Evolutionary conservation across 1,140 invertebrate genomes (phyloP).

Genomic region (Sitodiplosis mosellana): DNA sequence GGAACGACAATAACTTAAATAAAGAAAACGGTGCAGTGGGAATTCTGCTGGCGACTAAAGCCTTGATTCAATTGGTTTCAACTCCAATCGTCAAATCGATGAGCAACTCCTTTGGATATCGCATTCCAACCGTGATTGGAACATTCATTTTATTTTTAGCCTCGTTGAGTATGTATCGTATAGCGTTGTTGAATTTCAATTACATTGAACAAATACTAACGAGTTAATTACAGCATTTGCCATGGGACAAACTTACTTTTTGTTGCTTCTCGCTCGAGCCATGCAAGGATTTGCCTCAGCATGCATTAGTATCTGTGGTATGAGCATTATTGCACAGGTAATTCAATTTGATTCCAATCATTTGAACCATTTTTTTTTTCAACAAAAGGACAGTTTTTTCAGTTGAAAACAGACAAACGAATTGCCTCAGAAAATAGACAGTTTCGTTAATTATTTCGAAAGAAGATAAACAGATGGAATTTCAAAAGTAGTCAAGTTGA

Average conservation of each 20-base stretch:
- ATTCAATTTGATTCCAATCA: neutral
- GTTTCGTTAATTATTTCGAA: too few species aligned
- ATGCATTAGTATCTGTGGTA: constrained; percentile 56
- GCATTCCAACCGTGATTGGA: constrained; percentile 63
- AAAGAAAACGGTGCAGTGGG: constrained; percentile 60
- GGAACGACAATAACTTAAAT: constrained; percentile 11
- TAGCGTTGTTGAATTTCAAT: neutral
- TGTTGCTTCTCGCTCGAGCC: constrained; percentile 59
- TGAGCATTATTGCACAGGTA: constrained; percentile 35
- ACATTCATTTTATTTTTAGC: constrained; percentile 63
- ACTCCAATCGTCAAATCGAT: constrained; percentile 68
- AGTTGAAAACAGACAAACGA: too few species aligned
- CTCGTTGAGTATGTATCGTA: constrained; percentile 44
- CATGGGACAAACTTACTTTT: constrained; percentile 52
- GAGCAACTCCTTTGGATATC: constrained; percentile 45
- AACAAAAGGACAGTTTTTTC: neutral
- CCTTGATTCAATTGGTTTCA: constrained; percentile 64
- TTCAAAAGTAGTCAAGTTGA: too few species aligned
- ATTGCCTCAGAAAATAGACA: too few species aligned
- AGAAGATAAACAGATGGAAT: too few species aligned
- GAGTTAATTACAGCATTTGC: constrained; percentile 49
- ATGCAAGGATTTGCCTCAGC: constrained; percentile 75
- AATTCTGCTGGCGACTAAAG: constrained; percentile 68
- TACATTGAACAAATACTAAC: neutral
- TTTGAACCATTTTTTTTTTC: neutral